Evolutionary conservation across 1,140 invertebrate species (phyloP), one percentile per base, ranked within the genome.

Genomic region (Uloborus diversus): DNA sequence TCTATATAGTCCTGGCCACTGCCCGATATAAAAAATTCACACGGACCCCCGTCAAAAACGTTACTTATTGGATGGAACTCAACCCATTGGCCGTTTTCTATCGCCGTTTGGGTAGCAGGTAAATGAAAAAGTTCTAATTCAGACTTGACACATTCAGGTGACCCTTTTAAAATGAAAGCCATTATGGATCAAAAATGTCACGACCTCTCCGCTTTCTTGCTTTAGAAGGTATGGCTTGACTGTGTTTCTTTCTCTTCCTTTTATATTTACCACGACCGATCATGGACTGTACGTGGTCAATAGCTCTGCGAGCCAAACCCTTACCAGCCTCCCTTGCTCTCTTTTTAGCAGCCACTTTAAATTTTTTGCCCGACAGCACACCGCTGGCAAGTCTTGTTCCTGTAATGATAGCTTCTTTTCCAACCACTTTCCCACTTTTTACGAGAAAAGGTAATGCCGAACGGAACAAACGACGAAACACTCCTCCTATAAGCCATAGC

Each of bases 321-420:
- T 61, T 47, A 3, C 68, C 68, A 5, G 49, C 25, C 35, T 56
- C 68, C 25, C 57, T 70, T 13, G 53, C 49, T 35, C 68, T 53
- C 4, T 4, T 3, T 51, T 51, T 20, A 14, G 30, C 30, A 1
- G 27, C 11, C 30, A 7, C n/a, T 20, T 9, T 7, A 20, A 53
- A n/a, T 0, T 53, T 53, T 53, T 53, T 53, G 23, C 49, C 49
- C 5, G 1, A 14, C 23, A 4, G 23, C 7, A 53, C 7, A 20
- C 23, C 49, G 23, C 20, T 53, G n/a, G 49, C 49, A n/a, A 53
- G 17, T 3, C 1, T 14, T n/a, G 49, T 53, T n/a, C 49, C 49
- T 7, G 57, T 30, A 28, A 14, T 25, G 4, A 28, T 13, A 14
- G 27, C 30, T 61, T 61, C 4, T 61, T 61, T 61, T 33, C 57